These are phyloP conservation scores for Ephestia elutella DNA, from an alignment of 1,140 invertebrate genomes.

Conservation along the genomic window DNA sequence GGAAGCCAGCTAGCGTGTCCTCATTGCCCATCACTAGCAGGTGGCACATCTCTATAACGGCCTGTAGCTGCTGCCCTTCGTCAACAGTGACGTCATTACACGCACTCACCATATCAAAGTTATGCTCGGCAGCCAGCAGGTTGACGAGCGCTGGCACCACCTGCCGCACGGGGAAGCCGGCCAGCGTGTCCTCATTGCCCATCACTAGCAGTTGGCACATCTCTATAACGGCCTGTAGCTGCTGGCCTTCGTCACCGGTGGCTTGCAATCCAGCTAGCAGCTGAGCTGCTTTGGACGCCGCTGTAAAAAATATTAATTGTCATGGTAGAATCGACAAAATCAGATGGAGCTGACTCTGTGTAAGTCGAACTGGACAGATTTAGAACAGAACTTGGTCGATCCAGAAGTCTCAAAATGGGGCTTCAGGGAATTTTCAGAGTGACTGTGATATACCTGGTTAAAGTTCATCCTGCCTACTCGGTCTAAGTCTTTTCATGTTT, in stretches of 20 bases:
- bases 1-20: no score
- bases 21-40: no score
- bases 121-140: slow-evolving; percentile 93
- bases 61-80: no score
- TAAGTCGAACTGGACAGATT: no score
- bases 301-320: slow-evolving; percentile 34
- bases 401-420: no score
- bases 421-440: no score
- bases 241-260: slow-evolving; percentile 95
- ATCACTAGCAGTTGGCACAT: slow-evolving; percentile 99
- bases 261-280: slow-evolving; percentile 94
- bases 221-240: slow-evolving; percentile 97
- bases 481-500: no score
- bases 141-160: slow-evolving; percentile 95
- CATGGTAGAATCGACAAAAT: not conserved
- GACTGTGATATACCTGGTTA: no score
- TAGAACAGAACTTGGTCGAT: no score
- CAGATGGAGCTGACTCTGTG: no score
- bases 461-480: no score
- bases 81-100: slow-evolving; percentile 82
- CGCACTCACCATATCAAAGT: slow-evolving; percentile 93
- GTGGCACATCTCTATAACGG: no score
- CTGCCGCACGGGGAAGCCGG: slow-evolving; percentile 98
- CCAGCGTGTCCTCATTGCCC: slow-evolving; percentile 99
- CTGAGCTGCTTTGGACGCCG: slow-evolving; percentile 93